Evolutionary conservation across 2,888 invertebrate genomes (phyloP).

Genomic region (Blastobasis adustella): DNA sequence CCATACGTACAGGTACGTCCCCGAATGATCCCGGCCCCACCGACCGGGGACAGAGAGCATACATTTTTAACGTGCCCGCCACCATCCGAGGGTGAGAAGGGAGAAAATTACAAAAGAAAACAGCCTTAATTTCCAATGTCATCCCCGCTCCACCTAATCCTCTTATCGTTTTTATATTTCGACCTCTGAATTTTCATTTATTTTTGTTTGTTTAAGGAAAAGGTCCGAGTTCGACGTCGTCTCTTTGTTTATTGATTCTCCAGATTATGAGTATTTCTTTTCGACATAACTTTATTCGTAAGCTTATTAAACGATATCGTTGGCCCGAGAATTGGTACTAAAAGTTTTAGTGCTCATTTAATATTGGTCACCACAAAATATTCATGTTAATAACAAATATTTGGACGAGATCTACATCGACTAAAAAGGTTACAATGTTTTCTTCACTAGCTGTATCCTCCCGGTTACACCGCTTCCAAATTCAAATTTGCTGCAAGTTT

Average conservation of each 20-base stretch:
- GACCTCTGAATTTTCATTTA: constrained; percentile 73
- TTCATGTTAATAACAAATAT: too few species aligned
- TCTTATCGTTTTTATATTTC: constrained; percentile 73
- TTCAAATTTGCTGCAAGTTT: too few species aligned
- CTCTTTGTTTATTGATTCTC: constrained; percentile 44
- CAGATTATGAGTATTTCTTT: constrained; percentile 24
- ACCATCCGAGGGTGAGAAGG: constrained; percentile 52
- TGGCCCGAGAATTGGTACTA: background rate
- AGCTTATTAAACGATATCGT: constrained; percentile 8
- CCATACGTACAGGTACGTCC: too few species aligned
- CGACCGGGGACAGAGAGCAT: constrained; percentile 51
- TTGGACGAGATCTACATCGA: too few species aligned
- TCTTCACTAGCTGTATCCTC: too few species aligned
- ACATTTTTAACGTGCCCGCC: constrained; percentile 66
- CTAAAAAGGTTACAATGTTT: too few species aligned
- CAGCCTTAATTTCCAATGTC: constrained; percentile 75
- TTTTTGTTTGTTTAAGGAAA: constrained; percentile 72
- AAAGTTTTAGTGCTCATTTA: background rate
- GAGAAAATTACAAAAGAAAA: constrained; percentile 74
- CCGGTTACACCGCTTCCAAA: too few species aligned
- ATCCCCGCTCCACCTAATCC: constrained; percentile 73
- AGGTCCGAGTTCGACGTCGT: constrained; percentile 34
- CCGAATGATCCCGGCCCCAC: constrained; percentile 18
- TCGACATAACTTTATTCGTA: constrained; percentile 8
- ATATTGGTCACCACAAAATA: background rate